Conservation (phyloP, 2,888 invertebrate genomes). For the Pyralis farinalis region DNA sequence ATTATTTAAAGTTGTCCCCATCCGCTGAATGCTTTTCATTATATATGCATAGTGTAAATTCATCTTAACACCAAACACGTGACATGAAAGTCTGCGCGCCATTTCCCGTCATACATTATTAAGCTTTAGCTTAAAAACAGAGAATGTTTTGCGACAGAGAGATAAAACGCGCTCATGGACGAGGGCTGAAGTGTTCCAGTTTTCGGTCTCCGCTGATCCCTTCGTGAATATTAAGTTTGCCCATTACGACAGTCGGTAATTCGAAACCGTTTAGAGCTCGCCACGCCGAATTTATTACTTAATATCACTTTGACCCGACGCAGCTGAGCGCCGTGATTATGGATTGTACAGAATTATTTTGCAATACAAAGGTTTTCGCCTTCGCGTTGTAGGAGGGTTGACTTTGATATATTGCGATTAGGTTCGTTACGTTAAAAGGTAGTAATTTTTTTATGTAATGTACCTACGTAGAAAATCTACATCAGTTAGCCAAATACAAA, state of each 20-base stretch:
- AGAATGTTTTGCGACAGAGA: conserved; percentile 7
- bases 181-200: not conserved
- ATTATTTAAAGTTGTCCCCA: not conserved
- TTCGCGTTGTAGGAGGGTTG: too few relatives aligned
- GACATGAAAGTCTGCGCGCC: conserved; percentile 1
- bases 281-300: conserved; percentile 55
- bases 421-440: too few relatives aligned
- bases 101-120: conserved; percentile 7
- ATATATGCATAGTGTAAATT: not conserved
- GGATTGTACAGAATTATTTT: not conserved
- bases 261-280: conserved; percentile 58
- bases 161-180: conserved; percentile 17
- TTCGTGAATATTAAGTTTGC: conserved; percentile 67
- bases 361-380: not conserved
- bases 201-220: conserved; percentile 31
- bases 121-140: conserved; percentile 7
- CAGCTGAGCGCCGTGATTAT: conserved; percentile 6
- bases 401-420: too few relatives aligned
- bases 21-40: not conserved
- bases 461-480: too few relatives aligned
- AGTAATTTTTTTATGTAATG: too few relatives aligned
- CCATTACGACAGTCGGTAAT: conserved; percentile 59
- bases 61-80: not conserved
- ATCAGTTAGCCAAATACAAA: too few relatives aligned
- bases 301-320: conserved; percentile 46